phyloP scores from a whole-genome alignment of 2,113 vertebrate genomes.

The Xiphophorus hellerii region DNA sequence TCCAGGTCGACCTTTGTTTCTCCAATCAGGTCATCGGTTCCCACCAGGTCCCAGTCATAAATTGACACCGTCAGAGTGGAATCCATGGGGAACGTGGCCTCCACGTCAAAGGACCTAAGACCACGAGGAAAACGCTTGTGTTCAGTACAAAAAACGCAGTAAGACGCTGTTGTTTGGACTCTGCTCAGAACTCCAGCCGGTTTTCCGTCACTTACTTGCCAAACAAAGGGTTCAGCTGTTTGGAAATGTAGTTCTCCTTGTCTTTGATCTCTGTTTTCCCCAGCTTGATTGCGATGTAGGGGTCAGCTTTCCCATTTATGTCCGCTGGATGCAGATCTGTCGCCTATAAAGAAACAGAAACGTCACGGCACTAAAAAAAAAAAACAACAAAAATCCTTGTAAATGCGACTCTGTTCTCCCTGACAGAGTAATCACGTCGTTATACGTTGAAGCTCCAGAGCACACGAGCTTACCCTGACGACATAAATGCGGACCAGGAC shows the following conservation, averaged over 20 bases:
- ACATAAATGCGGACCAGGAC: slow-evolving; percentile 93
- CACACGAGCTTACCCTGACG: slow-evolving; percentile 83
- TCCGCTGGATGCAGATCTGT: slow-evolving; percentile 96
- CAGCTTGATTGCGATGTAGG: slow-evolving; percentile 92
- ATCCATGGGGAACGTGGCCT: slow-evolving; percentile 97
- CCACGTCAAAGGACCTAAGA: slow-evolving; percentile 93
- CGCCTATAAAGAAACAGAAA: slow-evolving; percentile 77
- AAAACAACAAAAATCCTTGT: not conserved
- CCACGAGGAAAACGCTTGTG: not conserved
- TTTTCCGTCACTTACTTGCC: slow-evolving; percentile 88
- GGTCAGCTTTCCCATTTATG: slow-evolving; percentile 97
- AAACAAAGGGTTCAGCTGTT: slow-evolving; percentile 96
- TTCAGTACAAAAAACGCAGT: not conserved
- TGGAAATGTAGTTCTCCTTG: slow-evolving; percentile 99
- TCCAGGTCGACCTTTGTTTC: slow-evolving; percentile 97
- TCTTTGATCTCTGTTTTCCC: slow-evolving; percentile 96
- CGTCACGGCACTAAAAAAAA: not conserved
- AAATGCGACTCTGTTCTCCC: too few species aligned
- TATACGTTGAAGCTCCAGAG: not conserved
- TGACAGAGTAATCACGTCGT: not conserved
- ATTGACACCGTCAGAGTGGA: slow-evolving; percentile 93
- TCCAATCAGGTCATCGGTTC: slow-evolving; percentile 97
- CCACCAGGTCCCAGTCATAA: slow-evolving; percentile 98
- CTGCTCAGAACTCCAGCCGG: too few species aligned
- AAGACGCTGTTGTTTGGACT: not conserved